These are phyloP conservation scores for Drosophila ercepeae DNA, from an alignment of 1,140 invertebrate genomes.

Conservation along the genomic window DNA sequence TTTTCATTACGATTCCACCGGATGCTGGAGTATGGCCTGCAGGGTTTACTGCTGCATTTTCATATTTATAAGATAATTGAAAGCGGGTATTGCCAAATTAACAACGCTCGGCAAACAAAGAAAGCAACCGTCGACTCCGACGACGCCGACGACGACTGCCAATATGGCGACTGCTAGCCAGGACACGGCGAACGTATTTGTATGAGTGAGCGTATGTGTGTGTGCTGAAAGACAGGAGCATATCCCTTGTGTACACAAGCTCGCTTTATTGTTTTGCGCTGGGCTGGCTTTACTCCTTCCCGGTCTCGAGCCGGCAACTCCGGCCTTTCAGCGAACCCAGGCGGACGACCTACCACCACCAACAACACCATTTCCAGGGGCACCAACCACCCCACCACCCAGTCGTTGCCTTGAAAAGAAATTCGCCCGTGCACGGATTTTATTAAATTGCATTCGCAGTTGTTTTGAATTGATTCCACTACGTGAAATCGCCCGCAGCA, in stretches of 20 bases:
- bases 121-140: constrained; percentile 9
- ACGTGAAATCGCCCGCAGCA: constrained; percentile 71
- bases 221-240: constrained; percentile 65
- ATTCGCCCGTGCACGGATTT: constrained; percentile 77
- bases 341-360: constrained; percentile 7
- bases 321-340: constrained; percentile 9
- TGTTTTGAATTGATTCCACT: constrained; percentile 82
- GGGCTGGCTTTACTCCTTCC: constrained; percentile 69
- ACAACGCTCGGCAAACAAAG: constrained; percentile 81
- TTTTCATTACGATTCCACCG: constrained; percentile 67
- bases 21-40: constrained; percentile 41
- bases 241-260: constrained; percentile 83
- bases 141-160: constrained; percentile 31
- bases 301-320: constrained; percentile 10
- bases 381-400: constrained; percentile 33
- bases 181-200: constrained; percentile 16
- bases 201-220: constrained; percentile 15
- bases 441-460: constrained; percentile 84
- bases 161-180: constrained; percentile 71
- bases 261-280: constrained; percentile 81
- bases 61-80: constrained; percentile 84
- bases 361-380: constrained; percentile 14
- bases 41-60: constrained; percentile 82
- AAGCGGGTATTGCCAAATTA: constrained; percentile 84
- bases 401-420: constrained; percentile 59